Evolutionary conservation across 2,113 vertebrate species (phyloP), one percentile per base, ranked within the genome.

Genomic region (Fregetta grallaria): DNA sequence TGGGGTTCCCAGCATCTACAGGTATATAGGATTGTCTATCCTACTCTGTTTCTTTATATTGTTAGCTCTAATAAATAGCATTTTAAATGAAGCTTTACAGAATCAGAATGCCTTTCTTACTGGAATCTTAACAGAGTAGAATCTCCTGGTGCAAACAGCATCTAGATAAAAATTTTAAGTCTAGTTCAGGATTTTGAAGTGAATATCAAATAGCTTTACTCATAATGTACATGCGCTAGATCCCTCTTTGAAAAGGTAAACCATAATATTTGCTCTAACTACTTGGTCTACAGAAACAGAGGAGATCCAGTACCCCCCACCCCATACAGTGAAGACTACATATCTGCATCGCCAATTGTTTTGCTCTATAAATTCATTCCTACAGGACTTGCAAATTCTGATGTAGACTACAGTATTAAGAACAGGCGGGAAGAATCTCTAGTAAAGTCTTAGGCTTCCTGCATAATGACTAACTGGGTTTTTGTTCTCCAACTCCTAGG

Each of bases 311-410:
- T 27, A 47, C 7, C 11, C 27, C 5, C 10, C 1, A 1, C 15
- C 7, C 15, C 3, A 0, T 16, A 18, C 3, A 58, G 17, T 22
- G 10, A 79, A 15, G 36, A 45, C 25, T 25, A 61, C 0, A 0
- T 30, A 63, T 6, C 44, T 58, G 40, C 34, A 66, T 36, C 11
- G 6, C 6, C 12, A 42, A 5, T 6, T 47, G 15, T 21, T 74
- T 13, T 59, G 47, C 21, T 87, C 45, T 23, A 7, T 14, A 85
- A 74, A 72, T 13, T 36, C n/a, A 62, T 19, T 58, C 34, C 63
- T 79, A 34, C 20, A 50, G 25, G 23, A 74, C 34, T 38, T 55
- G 8, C 6, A 73, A 81, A 81, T 50, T 44, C 50, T 74, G 63
- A 47, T 26, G 29, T 7, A 73, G 19, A 40, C 42, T 66, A 23